Percentiles rank a stretch among this genome's conserved stretches.
phyloP scores from a whole-genome alignment of 2,113 vertebrate species.

The Tursiops truncatus region DNA sequence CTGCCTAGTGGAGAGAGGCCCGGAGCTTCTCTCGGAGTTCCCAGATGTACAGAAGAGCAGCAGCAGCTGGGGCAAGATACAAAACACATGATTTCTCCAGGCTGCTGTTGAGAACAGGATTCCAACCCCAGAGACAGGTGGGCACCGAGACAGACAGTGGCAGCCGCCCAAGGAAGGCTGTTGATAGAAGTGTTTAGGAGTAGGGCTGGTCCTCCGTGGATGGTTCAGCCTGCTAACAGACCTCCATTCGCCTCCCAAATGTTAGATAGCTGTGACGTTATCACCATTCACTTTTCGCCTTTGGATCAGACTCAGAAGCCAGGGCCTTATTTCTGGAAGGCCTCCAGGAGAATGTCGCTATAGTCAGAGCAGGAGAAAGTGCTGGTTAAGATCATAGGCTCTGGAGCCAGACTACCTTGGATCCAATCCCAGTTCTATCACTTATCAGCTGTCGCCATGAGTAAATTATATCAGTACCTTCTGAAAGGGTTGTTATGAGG shows the following conservation, averaged over 20 bases:
- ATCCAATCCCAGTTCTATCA: neutral
- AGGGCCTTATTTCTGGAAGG: neutral
- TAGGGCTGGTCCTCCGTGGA: neutral
- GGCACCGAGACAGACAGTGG: neutral
- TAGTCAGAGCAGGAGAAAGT: neutral
- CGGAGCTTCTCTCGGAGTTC: neutral
- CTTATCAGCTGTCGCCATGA: neutral
- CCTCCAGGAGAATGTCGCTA: neutral
- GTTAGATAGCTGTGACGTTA: neutral
- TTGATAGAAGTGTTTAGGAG: neutral
- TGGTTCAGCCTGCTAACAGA: neutral
- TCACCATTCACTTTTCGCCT: neutral
- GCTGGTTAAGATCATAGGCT: neutral
- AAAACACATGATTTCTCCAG: neutral
- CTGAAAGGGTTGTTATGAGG: neutral
- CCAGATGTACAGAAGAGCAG: neutral
- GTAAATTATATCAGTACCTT: neutral
- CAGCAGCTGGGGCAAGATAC: neutral
- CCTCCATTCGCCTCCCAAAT: neutral
- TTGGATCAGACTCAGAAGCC: neutral
- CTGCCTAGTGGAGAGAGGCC: neutral
- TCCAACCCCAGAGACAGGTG: neutral
- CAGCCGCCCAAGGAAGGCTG: neutral
- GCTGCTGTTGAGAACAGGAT: neutral
- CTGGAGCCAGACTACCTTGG: neutral